These are phyloP conservation scores for Xanthia icteritia DNA, from an alignment of 2,888 invertebrate species.

Conservation along the genomic window DNA sequence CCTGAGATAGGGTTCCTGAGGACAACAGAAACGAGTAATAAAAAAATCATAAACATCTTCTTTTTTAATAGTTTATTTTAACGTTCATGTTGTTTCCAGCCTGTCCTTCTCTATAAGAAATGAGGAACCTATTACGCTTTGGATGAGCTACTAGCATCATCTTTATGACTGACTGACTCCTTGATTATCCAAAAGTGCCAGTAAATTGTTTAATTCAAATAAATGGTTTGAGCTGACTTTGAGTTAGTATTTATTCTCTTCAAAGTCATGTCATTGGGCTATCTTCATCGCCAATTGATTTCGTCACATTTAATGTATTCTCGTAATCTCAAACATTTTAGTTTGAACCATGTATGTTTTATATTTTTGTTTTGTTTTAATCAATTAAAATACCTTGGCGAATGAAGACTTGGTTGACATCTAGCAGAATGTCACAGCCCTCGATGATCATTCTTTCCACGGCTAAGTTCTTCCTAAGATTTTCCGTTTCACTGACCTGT, in stretches of 20 bases:
- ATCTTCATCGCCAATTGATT: neutral
- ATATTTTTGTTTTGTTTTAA: neutral
- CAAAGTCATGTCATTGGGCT: neutral
- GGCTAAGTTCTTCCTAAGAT: conserved; percentile 96
- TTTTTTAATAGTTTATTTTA: no score
- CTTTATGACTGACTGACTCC: neutral
- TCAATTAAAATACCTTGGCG: conserved; percentile 92
- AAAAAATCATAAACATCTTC: no score
- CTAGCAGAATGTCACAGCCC: conserved; percentile 97
- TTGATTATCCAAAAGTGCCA: neutral
- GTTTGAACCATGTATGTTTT: neutral
- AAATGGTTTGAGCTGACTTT: neutral
- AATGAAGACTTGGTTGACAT: conserved; percentile 98
- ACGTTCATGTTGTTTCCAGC: no score
- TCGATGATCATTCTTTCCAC: conserved; percentile 98
- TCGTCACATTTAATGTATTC: neutral
- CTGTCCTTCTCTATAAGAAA: neutral
- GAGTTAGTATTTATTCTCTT: neutral
- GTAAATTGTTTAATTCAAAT: neutral
- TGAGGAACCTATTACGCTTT: neutral
- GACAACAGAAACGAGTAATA: neutral
- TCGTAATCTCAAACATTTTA: neutral
- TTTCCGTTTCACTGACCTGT: conserved; percentile 96
- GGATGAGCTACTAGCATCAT: neutral
- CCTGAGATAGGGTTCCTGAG: conserved; percentile 94